phyloP scores from a whole-genome alignment of 2,113 vertebrate genomes.

The Catharus bicknelli region DNA sequence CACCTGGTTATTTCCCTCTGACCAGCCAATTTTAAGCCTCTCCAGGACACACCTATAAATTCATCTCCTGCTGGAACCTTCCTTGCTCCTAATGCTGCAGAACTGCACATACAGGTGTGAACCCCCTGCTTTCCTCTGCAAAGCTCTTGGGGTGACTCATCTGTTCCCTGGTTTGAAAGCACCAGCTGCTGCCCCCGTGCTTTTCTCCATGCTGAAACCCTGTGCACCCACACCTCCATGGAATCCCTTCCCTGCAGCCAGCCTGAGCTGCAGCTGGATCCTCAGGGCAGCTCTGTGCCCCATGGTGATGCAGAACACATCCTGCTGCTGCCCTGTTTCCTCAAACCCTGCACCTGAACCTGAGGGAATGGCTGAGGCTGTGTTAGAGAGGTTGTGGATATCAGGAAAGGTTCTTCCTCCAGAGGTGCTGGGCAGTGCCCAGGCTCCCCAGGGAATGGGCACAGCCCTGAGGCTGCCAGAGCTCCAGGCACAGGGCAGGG shows the following conservation, averaged over 20 bases:
- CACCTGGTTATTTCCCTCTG: not conserved
- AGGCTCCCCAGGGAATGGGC: not conserved
- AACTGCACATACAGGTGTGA: not conserved
- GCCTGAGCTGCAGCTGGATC: not conserved
- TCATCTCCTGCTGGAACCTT: not conserved
- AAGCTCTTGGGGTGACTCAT: not conserved
- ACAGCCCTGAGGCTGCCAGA: not conserved
- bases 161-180: not conserved
- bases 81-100: not conserved
- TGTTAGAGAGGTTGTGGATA: accelerated
- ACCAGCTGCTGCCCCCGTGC: not conserved
- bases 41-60: not conserved
- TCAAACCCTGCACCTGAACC: not conserved
- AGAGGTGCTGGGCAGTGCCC: not conserved
- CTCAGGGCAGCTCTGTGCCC: not conserved
- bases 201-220: not conserved
- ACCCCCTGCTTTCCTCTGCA: not conserved
- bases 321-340: not conserved
- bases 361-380: accelerated
- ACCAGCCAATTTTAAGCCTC: not conserved
- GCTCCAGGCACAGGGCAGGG: not conserved
- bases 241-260: not conserved
- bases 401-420: not conserved
- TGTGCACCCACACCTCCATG: accelerated
- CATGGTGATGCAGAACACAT: accelerated